Percentiles rank a stretch among this genome's conserved stretches.
Evolutionary conservation across 2,113 vertebrate species (phyloP).

Genomic region (Lophura nycthemera): DNA sequence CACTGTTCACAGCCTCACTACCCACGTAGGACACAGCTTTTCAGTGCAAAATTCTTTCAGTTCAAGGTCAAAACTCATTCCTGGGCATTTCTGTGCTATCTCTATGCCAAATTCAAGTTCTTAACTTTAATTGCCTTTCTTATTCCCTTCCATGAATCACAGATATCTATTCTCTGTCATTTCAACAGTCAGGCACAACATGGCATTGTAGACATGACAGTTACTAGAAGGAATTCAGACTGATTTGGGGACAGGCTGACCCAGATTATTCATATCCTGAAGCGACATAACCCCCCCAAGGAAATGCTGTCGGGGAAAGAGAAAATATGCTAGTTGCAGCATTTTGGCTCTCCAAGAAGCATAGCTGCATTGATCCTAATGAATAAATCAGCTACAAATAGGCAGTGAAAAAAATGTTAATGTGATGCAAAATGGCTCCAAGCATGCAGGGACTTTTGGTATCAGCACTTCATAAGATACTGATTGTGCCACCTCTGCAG

Average conservation of each 20-base stretch:
- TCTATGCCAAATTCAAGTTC: background rate
- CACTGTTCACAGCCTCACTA: background rate
- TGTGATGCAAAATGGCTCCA: background rate
- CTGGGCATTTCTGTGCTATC: background rate
- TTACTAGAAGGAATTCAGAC: constrained; percentile 31
- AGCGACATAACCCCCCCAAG: background rate
- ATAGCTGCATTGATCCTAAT: background rate
- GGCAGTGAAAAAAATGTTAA: background rate
- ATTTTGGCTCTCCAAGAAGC: background rate
- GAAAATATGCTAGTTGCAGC: background rate
- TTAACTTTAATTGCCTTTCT: background rate
- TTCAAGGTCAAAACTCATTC: background rate
- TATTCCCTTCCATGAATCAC: background rate
- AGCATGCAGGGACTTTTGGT: background rate
- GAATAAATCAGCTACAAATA: background rate
- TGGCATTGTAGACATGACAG: background rate
- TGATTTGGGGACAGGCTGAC: background rate
- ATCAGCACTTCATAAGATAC: background rate
- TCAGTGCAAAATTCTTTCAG: background rate
- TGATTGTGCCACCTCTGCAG: background rate
- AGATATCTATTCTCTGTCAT: background rate
- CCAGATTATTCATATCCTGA: constrained; percentile 1
- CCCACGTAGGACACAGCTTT: background rate
- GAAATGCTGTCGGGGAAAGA: background rate
- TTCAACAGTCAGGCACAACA: background rate